These are phyloP conservation scores for Microctenopoma stevenorrisi DNA, from an alignment of 2,797 vertebrate species.

Conservation along the genomic window DNA sequence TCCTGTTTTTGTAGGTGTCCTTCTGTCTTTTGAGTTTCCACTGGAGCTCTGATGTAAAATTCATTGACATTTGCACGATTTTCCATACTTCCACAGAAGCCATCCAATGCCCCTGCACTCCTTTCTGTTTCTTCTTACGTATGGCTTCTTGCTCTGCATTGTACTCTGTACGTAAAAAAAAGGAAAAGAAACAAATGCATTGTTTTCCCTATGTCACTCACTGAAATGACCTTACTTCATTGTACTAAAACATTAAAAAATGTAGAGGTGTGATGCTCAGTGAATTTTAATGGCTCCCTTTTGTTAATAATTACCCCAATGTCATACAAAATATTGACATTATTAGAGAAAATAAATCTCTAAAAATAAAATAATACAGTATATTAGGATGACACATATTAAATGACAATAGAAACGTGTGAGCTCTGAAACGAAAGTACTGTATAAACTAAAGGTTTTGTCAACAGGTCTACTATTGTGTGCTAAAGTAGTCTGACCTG, in stretches of 20 bases:
- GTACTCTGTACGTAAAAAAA: conserved; percentile 32
- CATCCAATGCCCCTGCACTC: neutral
- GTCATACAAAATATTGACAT: too few species aligned
- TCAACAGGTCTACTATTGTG: neutral
- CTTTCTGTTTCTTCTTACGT: conserved; percentile 36
- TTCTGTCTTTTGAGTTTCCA: conserved; percentile 20
- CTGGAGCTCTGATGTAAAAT: conserved; percentile 34
- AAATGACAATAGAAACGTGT: neutral
- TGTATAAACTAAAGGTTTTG: neutral
- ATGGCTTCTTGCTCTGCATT: neutral
- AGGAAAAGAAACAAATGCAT: neutral
- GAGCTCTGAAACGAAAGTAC: neutral
- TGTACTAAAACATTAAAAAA: too few species aligned
- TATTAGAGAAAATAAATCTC: too few species aligned
- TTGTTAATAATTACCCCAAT: neutral
- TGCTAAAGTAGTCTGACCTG: neutral
- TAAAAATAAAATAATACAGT: too few species aligned
- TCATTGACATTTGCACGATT: conserved; percentile 11
- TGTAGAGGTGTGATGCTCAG: neutral
- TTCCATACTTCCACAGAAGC: conserved; percentile 12
- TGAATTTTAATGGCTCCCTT: neutral
- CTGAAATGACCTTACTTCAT: too few species aligned
- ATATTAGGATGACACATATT: neutral
- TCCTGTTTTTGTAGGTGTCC: conserved; percentile 30
- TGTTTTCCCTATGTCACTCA: too few species aligned